Evolutionary conservation across 2,113 vertebrate species (phyloP), one percentile per base, ranked within the genome.

Genomic region (Myxocyprinus asiaticus): DNA sequence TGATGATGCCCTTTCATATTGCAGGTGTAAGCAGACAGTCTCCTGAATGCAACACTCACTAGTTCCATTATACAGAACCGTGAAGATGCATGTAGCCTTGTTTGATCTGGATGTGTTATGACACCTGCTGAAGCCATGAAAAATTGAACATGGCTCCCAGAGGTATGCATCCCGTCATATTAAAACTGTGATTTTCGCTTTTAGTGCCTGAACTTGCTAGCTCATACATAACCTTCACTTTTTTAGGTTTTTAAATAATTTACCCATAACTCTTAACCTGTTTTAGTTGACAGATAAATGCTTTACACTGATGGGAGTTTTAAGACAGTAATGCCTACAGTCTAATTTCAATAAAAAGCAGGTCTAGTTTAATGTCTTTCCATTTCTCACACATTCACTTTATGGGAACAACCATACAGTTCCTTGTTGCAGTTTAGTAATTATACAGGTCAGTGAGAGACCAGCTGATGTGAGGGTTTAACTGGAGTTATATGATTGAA

Each of bases 81-180:
- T 62, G n/a, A 45, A 77, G 55, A 76, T 47, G 63, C 62, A 61
- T 14, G 45, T 44, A 42, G 42, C 22, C 59, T 84, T 83, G 81
- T 86, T 86, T 91, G 91, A 92, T 87, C 77, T 82, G 87, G 89
- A 91, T 90, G 85, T 89, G 84, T 86, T 87, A 87, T 88, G 89
- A 88, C 90, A 86, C 84, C 82, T 78, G 88, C 85, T 85, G 83
- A 84, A 87, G 85, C 81, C 87, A 90, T 92, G 82, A 82, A 90
- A 89, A 90, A 91, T 89, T 90, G 85, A 93, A 89, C 84, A 87
- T 80, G 67, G 63, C 82, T 88, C 87, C 86, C 85, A 83, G 84
- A 84, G 84, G 87, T 88, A 64, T 63, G 82, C 80, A 83, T 70
- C 81, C 79, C 80, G 87, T 88, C 86, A 84, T 89, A 88, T 88